These are phyloP conservation scores for Actinemys pallida DNA, from an alignment of 2,113 vertebrate species.

Conservation along the genomic window DNA sequence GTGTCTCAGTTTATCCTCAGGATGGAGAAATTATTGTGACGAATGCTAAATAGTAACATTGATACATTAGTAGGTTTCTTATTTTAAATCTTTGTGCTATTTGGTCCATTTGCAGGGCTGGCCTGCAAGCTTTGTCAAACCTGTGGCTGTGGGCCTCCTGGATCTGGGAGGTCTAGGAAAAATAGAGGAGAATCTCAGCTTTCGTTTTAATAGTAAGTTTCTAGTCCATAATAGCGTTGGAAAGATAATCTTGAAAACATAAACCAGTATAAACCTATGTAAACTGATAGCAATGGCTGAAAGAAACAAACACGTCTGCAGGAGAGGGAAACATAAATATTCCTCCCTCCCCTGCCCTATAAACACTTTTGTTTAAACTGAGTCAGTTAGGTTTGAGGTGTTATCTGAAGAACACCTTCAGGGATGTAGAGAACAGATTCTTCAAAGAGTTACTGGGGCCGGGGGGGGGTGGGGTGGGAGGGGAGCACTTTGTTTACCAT, in stretches of 20 bases:
- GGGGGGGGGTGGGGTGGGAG: too few species aligned
- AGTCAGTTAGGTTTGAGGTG: background rate
- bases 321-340: background rate
- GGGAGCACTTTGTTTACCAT: background rate
- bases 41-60: background rate
- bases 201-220: background rate
- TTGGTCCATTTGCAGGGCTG: background rate
- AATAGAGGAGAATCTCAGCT: background rate
- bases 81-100: background rate
- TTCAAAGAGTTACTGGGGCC: background rate
- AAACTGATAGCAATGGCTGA: background rate
- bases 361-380: background rate
- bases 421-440: background rate
- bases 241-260: background rate
- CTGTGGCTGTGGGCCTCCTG: background rate
- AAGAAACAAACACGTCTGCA: rapidly evolving
- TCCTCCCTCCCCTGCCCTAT: background rate
- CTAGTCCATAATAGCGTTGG: background rate
- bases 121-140: background rate
- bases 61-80: background rate
- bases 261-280: background rate
- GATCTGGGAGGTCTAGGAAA: background rate
- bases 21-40: background rate
- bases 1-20: background rate
- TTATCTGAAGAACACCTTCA: background rate